A percentile compares a stretch with the other conserved stretches of the same genome.
These are phyloP conservation scores for Calameuta idolon DNA, from an alignment of 2,888 invertebrate species.

Conservation along the genomic window DNA sequence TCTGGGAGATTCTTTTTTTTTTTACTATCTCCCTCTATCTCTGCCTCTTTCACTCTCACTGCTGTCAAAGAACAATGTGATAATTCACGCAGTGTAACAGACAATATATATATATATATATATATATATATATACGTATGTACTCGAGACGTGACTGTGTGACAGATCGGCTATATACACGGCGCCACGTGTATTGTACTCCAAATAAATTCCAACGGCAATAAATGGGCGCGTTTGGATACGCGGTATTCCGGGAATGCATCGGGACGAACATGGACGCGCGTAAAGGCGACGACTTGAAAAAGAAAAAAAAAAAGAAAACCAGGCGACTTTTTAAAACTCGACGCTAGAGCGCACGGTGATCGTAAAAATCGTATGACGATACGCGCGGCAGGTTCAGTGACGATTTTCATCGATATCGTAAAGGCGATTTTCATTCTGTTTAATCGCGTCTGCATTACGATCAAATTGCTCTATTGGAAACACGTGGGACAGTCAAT, in stretches of 20 bases:
- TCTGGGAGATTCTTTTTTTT: neutral
- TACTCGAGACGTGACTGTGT: neutral
- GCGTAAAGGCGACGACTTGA: constrained; percentile 14
- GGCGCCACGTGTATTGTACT: neutral
- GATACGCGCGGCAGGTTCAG: too few relatives aligned
- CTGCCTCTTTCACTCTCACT: neutral
- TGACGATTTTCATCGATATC: too few relatives aligned
- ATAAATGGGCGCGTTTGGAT: neutral
- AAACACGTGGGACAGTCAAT: too few relatives aligned
- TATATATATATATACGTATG: neutral
- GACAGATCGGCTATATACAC: neutral
- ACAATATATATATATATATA: neutral
- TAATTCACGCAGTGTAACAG: neutral
- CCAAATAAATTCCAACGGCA: neutral
- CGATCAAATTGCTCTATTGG: too few relatives aligned
- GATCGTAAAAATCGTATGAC: too few relatives aligned
- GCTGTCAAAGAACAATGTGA: neutral
- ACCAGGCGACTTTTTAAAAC: constrained; percentile 25
- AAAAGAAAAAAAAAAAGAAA: constrained; percentile 15
- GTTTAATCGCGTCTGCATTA: too few relatives aligned
- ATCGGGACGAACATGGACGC: neutral
- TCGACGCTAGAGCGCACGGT: constrained; percentile 17
- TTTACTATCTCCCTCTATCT: rapidly evolving
- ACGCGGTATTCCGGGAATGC: constrained; percentile 6
- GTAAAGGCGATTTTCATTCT: too few relatives aligned